Evolutionary conservation across 2,113 vertebrate species (phyloP), one percentile per base, ranked within the genome.

Genomic region (Condylura cristata): DNA sequence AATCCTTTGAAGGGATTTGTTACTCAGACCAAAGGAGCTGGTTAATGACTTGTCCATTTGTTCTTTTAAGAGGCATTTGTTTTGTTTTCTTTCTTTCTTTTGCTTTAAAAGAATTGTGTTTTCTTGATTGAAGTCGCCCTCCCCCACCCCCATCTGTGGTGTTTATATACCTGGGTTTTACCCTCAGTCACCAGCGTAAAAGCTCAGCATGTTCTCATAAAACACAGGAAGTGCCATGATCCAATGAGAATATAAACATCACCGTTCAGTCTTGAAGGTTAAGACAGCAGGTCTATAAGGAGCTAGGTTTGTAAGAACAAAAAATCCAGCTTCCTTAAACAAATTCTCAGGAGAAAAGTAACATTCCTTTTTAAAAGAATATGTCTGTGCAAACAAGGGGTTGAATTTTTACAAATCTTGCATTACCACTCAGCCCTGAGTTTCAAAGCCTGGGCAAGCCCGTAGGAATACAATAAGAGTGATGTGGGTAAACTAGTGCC

Each of bases 1-100:
- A 96, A 96, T 95, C 97, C 96, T 96, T 97, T 97, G 97, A 97
- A 96, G 96, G 92, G 93, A 95, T 97, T 97, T 97, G 96, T 97
- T 95, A 90, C 97, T 86, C 94, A 95, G 94, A 97, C 96, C 94
- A 96, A 95, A 97, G 95, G 91, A 93, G 85, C 92, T 93, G 89
- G 87, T 82, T 96, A 97, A 97, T 96, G 94, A 92, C 93, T 91
- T 96, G 95, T 94, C 96, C 97, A 90, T 97, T 96, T 94, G 95
- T 93, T 96, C 96, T 95, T 94, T 97, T 94, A 95, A 96, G 92
- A 92, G 81, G 92, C 87, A 95, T 96, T 97, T 97, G 91, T 95
- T 95, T 94, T 93, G 68, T 90, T 94, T 91, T 85, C 24, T 85
- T 91, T 94, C 74, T n/a, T 92, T 93, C 93, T 87, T 93, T 96